phyloP scores from a whole-genome alignment of 2,797 vertebrate species.

The Capromys pilorides region DNA sequence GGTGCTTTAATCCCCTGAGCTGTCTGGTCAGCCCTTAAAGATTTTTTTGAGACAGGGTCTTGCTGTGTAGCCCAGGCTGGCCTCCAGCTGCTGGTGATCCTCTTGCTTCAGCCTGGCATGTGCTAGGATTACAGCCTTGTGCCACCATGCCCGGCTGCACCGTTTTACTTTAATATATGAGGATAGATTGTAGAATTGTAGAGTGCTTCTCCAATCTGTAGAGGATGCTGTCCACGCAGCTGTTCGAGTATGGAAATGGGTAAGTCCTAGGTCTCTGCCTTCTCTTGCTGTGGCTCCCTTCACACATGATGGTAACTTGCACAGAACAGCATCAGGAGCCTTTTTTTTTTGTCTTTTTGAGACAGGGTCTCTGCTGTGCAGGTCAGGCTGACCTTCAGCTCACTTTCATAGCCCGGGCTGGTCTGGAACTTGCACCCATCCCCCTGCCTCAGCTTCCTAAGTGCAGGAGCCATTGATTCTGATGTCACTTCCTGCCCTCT shows the following conservation, averaged over 20 bases:
- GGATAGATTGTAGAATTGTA: not conserved
- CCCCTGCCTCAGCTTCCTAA: no score
- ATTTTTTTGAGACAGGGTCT: not conserved
- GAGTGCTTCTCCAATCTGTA: not conserved
- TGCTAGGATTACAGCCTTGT: not conserved
- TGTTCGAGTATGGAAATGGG: not conserved
- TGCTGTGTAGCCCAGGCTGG: not conserved
- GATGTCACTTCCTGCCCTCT: constrained; percentile 41
- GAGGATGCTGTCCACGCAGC: not conserved
- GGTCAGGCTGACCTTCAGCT: no score
- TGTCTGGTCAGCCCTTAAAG: no score
- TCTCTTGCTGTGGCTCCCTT: constrained; percentile 18
- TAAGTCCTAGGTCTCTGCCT: not conserved
- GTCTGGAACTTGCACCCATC: no score
- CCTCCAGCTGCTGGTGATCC: not conserved
- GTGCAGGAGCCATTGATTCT: not conserved
- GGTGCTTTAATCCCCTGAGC: no score
- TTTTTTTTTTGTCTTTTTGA: no score
- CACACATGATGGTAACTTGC: not conserved
- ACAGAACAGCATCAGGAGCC: not conserved
- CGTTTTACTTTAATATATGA: not conserved
- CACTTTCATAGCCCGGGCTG: no score
- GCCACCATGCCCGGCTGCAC: not conserved
- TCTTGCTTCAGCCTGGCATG: not conserved
- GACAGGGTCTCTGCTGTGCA: no score